These are phyloP conservation scores for Phasia obesa DNA, from an alignment of 2,888 invertebrate genomes.

Conservation along the genomic window DNA sequence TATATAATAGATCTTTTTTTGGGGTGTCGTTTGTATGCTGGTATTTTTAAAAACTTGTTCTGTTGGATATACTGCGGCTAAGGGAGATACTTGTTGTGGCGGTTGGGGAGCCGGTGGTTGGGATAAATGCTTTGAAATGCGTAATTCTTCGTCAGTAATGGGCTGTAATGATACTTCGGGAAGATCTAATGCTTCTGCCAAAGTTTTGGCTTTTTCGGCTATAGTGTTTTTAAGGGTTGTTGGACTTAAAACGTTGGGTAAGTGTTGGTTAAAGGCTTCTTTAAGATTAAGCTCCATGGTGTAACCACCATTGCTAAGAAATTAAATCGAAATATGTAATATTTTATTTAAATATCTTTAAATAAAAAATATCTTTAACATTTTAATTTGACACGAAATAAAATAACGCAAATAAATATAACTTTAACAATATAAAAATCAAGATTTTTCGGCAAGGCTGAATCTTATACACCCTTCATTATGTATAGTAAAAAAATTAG, in stretches of 20 bases:
- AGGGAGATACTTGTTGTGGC: conserved; percentile 54
- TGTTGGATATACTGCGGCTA: conserved; percentile 68
- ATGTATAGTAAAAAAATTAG: too few relatives aligned
- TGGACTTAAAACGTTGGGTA: conserved; percentile 85
- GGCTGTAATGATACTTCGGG: conserved; percentile 77
- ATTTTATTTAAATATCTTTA: not conserved
- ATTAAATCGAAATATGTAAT: not conserved
- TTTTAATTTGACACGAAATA: not conserved
- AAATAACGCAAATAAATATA: too few relatives aligned
- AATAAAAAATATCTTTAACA: not conserved
- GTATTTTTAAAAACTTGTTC: conserved; percentile 74
- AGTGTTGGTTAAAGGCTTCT: conserved; percentile 76
- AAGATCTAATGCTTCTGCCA: conserved; percentile 77
- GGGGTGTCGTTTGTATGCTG: conserved; percentile 77
- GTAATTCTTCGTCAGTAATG: conserved; percentile 75
- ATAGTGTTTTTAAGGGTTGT: conserved; percentile 88
- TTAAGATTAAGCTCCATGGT: conserved; percentile 73
- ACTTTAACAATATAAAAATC: too few relatives aligned
- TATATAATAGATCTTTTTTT: conserved; percentile 74
- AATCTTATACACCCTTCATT: too few relatives aligned
- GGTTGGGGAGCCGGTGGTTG: conserved; percentile 61
- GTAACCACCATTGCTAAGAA: conserved; percentile 4
- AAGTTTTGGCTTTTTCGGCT: conserved; percentile 88
- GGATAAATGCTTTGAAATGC: conserved; percentile 70
- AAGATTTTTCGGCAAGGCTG: too few relatives aligned